A percentile compares a stretch with the other conserved stretches of the same genome.
Evolutionary conservation across 2,888 invertebrate species (phyloP).

Genomic region (Polydrusus pterygomalis): DNA sequence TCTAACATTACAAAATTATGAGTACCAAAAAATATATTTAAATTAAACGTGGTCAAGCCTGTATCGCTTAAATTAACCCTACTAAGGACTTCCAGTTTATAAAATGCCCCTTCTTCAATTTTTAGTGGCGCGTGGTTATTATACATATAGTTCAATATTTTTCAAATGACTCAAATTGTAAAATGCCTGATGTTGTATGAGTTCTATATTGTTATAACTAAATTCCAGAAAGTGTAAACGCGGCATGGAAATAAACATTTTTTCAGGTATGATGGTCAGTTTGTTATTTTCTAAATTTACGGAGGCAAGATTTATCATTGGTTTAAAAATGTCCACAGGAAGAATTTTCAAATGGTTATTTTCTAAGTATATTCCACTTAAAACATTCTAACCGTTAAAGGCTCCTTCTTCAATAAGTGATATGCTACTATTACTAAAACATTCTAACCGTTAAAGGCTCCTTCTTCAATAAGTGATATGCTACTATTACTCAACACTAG

Average conservation of each 20-base stretch:
- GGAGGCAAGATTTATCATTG: not conserved
- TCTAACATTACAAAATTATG: not conserved
- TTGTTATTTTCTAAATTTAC: constrained; percentile 9
- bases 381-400: not conserved
- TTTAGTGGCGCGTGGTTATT: not conserved
- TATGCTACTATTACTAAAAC: not conserved
- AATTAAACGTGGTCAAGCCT: not conserved
- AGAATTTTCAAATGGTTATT: not conserved
- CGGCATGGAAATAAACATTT: not conserved
- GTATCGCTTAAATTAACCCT: not conserved
- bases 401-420: not conserved
- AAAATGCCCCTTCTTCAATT: not conserved
- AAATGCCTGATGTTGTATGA: not conserved
- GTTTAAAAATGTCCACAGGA: not conserved
- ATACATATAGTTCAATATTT: not conserved
- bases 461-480: not conserved
- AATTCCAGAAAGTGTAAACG: not conserved
- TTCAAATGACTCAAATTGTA: not conserved
- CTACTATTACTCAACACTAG: not conserved
- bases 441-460: not conserved
- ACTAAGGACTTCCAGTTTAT: not conserved
- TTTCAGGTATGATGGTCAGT: not conserved
- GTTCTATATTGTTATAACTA: not conserved
- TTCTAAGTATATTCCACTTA: not conserved
- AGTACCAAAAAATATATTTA: not conserved